Percentiles rank a stretch among this genome's conserved stretches.
Evolutionary conservation across 1,140 invertebrate genomes (phyloP).

Genomic region (Drosophila azteca): DNA sequence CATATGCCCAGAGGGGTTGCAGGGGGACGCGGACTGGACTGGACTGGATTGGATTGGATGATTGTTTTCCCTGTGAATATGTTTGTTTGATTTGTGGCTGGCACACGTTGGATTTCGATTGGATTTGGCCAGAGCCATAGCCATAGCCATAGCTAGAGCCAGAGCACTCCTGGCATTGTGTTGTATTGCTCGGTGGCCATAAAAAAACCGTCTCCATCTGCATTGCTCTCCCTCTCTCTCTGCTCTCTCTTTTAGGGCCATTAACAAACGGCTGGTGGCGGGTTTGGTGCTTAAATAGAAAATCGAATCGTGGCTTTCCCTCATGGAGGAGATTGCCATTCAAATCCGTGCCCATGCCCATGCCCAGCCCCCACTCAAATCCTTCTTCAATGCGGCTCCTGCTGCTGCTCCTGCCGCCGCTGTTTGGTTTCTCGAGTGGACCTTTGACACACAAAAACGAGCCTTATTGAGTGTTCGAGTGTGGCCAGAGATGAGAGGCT

Average conservation of each 20-base stretch:
- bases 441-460: slow-evolving; percentile 75
- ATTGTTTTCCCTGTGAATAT: not conserved
- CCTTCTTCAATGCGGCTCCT: not conserved
- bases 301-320: slow-evolving; percentile 39
- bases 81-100: slow-evolving; percentile 22
- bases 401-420: slow-evolving; percentile 17
- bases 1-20: too few species aligned
- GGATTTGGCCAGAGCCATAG: not conserved
- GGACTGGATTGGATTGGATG: too few species aligned
- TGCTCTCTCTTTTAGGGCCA: slow-evolving; percentile 4
- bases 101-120: not conserved
- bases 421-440: slow-evolving; percentile 60
- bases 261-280: slow-evolving; percentile 47
- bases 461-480: slow-evolving; percentile 72
- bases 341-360: not conserved
- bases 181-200: slow-evolving; percentile 10
- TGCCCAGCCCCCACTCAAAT: slow-evolving; percentile 9
- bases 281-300: slow-evolving; percentile 36
- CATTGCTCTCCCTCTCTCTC: not conserved
- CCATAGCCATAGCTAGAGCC: too few species aligned
- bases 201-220: slow-evolving; percentile 10
- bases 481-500: slow-evolving; percentile 12
- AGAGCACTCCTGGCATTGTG: too few species aligned
- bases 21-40: too few species aligned
- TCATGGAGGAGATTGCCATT: slow-evolving; percentile 4